phyloP scores from a whole-genome alignment of 64 coral and sea anemone genomes.

The Stichodactyla mertensii region DNA sequence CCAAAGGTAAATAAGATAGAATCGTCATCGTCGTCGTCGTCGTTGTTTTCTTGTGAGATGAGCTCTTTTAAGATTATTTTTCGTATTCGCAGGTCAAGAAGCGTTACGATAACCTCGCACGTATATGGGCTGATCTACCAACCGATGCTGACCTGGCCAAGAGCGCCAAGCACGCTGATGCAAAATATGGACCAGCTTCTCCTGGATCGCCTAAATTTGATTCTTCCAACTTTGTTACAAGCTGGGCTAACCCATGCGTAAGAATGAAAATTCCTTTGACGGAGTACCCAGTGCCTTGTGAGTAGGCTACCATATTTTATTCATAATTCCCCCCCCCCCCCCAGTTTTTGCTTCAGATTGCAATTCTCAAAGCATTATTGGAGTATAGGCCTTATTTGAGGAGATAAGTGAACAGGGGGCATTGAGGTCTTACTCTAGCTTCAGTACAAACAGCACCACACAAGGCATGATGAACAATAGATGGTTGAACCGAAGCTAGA shows the following conservation, averaged over 20 bases:
- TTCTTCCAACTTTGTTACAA: neutral
- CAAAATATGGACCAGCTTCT: neutral
- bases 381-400: too few relatives aligned
- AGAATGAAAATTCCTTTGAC: constrained; percentile 41
- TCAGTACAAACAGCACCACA: too few relatives aligned
- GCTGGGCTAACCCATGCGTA: constrained; percentile 16
- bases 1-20: constrained; percentile 61
- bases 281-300: constrained; percentile 40
- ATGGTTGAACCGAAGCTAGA: too few relatives aligned
- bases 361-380: too few relatives aligned
- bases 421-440: too few relatives aligned
- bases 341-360: too few relatives aligned
- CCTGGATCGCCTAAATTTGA: neutral
- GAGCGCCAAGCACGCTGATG: neutral
- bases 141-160: constrained; percentile 55
- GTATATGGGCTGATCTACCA: constrained; percentile 68
- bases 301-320: neutral
- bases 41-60: neutral
- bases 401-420: too few relatives aligned
- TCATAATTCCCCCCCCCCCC: neutral
- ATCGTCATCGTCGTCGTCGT: neutral
- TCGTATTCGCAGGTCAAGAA: constrained; percentile 56
- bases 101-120: constrained; percentile 62
- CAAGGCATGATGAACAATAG: too few relatives aligned
- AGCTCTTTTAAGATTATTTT: neutral